A percentile compares a stretch with the other conserved stretches of the same genome.
phyloP scores from a whole-genome alignment of 2,113 vertebrate genomes.

The Crotalus horridus region DNA sequence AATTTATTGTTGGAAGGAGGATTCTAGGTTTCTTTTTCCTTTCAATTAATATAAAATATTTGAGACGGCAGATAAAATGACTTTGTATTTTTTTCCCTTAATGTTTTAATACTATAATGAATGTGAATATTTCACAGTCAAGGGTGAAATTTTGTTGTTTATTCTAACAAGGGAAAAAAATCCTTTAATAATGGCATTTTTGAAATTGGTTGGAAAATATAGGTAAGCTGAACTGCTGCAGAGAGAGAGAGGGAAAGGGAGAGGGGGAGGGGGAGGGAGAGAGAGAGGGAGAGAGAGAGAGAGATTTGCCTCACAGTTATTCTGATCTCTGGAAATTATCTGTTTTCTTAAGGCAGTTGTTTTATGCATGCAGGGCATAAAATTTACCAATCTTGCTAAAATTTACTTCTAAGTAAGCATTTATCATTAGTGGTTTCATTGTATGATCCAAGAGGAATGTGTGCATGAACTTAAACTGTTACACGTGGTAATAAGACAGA shows the following conservation, averaged over 20 bases:
- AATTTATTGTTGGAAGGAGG: neutral
- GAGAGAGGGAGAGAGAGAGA: no score
- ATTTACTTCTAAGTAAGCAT: neutral
- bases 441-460: neutral
- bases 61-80: neutral
- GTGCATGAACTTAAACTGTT: constrained; percentile 24
- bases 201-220: neutral
- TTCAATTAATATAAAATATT: neutral
- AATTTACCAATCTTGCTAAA: neutral
- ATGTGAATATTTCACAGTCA: neutral
- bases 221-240: neutral
- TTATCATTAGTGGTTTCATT: neutral
- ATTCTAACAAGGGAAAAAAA: neutral
- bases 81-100: neutral
- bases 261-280: no score
- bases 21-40: neutral
- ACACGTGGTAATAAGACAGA: neutral
- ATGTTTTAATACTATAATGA: neutral
- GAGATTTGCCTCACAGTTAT: neutral
- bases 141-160: neutral
- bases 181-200: neutral
- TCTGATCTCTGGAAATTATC: neutral
- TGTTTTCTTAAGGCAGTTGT: neutral
- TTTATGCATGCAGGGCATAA: neutral
- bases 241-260: fast-evolving